Conservation (phyloP, 1,140 invertebrate species). For the Matsumurasca onukii region DNA sequence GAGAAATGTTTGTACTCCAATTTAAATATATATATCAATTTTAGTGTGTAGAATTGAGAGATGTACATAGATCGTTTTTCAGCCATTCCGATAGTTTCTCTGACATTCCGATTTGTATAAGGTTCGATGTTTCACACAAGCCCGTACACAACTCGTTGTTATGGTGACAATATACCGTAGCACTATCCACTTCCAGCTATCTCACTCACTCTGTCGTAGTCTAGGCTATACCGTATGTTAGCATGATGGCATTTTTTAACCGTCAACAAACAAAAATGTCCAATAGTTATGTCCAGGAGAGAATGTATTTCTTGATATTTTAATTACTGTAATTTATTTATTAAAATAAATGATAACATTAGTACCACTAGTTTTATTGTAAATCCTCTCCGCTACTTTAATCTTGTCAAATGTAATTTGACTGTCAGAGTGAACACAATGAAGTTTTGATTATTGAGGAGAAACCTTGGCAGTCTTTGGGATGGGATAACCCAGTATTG, state of each 20-base stretch:
- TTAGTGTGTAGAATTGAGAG: conserved; percentile 1
- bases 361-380: not conserved
- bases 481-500: no score
- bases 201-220: not conserved
- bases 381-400: no score
- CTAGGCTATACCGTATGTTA: conserved; percentile 23
- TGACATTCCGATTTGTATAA: conserved; percentile 26
- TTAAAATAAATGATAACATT: conserved; percentile 38
- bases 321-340: conserved; percentile 43
- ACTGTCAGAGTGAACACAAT: no score
- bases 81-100: conserved; percentile 21
- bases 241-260: conserved; percentile 38
- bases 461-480: no score
- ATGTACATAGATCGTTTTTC: conserved; percentile 22
- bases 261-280: conserved; percentile 37
- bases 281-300: conserved; percentile 39
- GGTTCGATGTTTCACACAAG: conserved; percentile 5
- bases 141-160: not conserved
- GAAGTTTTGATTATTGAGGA: no score
- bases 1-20: conserved; percentile 20
- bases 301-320: conserved; percentile 40
- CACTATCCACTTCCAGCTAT: not conserved
- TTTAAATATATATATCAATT: conserved; percentile 25
- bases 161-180: not conserved
- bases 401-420: no score